Evolutionary conservation across 2,113 vertebrate genomes (phyloP).

Genomic region (Planiliza haematocheilus): DNA sequence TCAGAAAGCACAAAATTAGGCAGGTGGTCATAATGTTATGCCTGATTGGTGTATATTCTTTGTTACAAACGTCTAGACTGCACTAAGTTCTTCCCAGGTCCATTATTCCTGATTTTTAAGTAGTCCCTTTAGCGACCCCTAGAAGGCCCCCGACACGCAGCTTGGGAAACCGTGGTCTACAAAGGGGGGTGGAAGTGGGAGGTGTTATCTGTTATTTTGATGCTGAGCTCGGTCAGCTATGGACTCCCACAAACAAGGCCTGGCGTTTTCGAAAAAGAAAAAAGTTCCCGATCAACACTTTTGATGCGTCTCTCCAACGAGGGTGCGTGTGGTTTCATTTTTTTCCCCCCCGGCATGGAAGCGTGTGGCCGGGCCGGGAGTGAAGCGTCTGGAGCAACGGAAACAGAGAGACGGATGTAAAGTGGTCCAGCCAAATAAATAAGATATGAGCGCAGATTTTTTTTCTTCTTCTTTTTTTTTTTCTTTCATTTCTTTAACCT

Average conservation of each 20-base stretch:
- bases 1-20: too few species aligned
- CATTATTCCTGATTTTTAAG: too few species aligned
- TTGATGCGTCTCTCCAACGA: too few species aligned
- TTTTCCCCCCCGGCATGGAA: too few species aligned
- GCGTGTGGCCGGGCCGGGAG: neutral
- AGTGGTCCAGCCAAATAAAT: conserved; percentile 60
- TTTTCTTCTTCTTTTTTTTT: too few species aligned
- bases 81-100: too few species aligned
- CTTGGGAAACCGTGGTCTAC: neutral
- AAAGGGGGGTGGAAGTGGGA: conserved; percentile 20
- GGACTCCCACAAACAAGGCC: conserved; percentile 15
- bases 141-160: conserved; percentile 5
- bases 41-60: too few species aligned
- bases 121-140: neutral
- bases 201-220: conserved; percentile 44
- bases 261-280: neutral
- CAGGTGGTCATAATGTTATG: too few species aligned
- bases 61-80: too few species aligned
- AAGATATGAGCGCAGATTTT: conserved; percentile 68
- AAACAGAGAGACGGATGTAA: conserved; percentile 55
- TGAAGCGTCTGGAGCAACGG: conserved; percentile 35
- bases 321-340: too few species aligned
- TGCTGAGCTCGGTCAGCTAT: conserved; percentile 1
- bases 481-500: neutral
- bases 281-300: conserved; percentile 12